These are phyloP conservation scores for Schrankia costaestrigalis DNA, from an alignment of 2,888 invertebrate genomes.

Conservation along the genomic window DNA sequence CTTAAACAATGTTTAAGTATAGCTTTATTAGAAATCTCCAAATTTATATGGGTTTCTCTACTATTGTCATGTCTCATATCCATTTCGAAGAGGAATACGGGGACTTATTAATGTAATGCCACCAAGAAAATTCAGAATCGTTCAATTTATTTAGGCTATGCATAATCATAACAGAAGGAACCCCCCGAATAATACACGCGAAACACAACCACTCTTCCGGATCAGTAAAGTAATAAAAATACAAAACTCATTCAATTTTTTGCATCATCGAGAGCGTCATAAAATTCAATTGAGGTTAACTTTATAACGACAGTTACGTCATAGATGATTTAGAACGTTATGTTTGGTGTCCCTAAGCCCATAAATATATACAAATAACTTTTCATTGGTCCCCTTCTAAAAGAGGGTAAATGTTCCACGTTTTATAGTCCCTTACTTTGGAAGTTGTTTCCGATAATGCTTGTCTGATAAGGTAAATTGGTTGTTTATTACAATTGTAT, in stretches of 20 bases:
- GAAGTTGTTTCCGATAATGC: constrained; percentile 8
- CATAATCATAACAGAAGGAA: too few relatives aligned
- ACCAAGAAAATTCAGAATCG: too few relatives aligned
- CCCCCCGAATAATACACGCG: too few relatives aligned
- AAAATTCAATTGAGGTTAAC: constrained; percentile 16
- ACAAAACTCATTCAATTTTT: background rate
- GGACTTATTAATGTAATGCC: too few relatives aligned
- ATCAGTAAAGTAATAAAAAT: too few relatives aligned
- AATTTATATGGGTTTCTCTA: too few relatives aligned
- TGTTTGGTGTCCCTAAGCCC: constrained; percentile 10
- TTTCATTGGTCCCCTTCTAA: constrained; percentile 14
- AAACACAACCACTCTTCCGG: too few relatives aligned
- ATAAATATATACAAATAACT: constrained; percentile 20
- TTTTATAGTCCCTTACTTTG: constrained; percentile 1
- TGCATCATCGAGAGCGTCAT: constrained; percentile 4
- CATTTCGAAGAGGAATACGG: too few relatives aligned
- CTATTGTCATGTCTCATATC: too few relatives aligned
- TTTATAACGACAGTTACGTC: constrained; percentile 6
- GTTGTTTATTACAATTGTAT: constrained; percentile 14
- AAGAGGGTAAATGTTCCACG: constrained; percentile 9
- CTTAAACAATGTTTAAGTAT: too few relatives aligned
- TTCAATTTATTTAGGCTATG: too few relatives aligned
- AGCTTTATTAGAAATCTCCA: too few relatives aligned
- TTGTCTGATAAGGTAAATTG: constrained; percentile 7
- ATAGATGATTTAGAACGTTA: constrained; percentile 7